Evolutionary conservation across 1,140 invertebrate genomes (phyloP).

Genomic region (Heliconius melpomene): DNA sequence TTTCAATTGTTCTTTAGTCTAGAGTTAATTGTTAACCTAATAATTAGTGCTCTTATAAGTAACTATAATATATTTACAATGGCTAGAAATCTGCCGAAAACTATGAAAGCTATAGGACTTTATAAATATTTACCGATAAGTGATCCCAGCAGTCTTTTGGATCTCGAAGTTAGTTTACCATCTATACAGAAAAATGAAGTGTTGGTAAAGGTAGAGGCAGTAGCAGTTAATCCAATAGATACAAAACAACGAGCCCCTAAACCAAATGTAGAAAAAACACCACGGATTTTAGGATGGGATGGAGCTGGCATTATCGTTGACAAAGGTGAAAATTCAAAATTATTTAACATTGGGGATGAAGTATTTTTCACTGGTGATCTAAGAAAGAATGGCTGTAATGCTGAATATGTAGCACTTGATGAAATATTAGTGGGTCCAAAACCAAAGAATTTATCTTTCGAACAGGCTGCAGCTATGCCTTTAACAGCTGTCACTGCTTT

Average conservation of each 20-base stretch:
- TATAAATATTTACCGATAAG: conserved; percentile 70
- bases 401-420: conserved; percentile 65
- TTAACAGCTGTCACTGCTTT: conserved; percentile 64
- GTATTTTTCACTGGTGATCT: conserved; percentile 68
- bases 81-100: conserved; percentile 55
- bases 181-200: conserved; percentile 55
- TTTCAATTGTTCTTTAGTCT: neutral
- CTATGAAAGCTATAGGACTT: conserved; percentile 69
- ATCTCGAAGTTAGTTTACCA: conserved; percentile 63
- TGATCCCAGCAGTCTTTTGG: conserved; percentile 61
- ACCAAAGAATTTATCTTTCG: conserved; percentile 68
- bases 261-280: too few relatives aligned
- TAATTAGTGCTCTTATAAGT: neutral
- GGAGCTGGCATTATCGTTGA: conserved; percentile 63
- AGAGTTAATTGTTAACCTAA: neutral
- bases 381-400: conserved; percentile 63
- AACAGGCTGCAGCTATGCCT: conserved; percentile 71
- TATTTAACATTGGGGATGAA: conserved; percentile 63
- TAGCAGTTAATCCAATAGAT: too few relatives aligned
- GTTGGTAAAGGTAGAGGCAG: conserved; percentile 67
- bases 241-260: too few relatives aligned
- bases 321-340: conserved; percentile 55
- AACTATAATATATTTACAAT: conserved; percentile 32
- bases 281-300: too few relatives aligned
- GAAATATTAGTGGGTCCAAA: conserved; percentile 62